Evolutionary conservation across 2,797 vertebrate genomes (phyloP), one percentile per base, ranked within the genome.

Genomic region (Mareca penelope): DNA sequence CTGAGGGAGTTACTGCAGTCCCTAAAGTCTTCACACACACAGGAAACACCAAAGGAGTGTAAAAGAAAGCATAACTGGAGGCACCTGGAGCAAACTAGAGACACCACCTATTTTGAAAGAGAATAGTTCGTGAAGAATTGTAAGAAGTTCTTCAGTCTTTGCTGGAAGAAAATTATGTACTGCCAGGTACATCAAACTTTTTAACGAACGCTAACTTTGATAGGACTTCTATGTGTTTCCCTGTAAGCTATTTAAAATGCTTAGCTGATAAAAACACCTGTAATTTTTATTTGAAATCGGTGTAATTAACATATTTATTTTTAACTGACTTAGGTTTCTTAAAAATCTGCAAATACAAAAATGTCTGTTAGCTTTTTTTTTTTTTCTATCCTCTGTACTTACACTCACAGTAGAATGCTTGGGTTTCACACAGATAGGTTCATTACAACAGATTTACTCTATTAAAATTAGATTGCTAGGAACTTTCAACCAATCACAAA

Each of bases 401-500:
- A 63, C 10, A 44, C 12, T 81, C n/a, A 16, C 35, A 73, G 46
- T 22, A n/a, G 55, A 75, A 78, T 15, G 48, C 35, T 0, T 46
- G 6, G 10, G 21, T 53, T 29, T 79, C 35, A 88, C n/a, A 76
- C 19, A 80, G 78, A 70, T 12, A 18, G n/a, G 52, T 28, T 84
- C 40, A 46, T 29, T 71, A 46, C 19, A 61, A 7, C 35, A 76
- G 56, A 84, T 8, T 10, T 12, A 57, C 9, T 64, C 65, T 40
- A 88, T 50, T 64, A 56, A 86, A 80, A 94, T 73, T 17, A 90
- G 42, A 81, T 3, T 72, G 29, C 40, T 78, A 56, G 46, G 10
- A 90, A 88, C 92, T 75, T 89, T 68, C 44, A 86, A 59, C 60
- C 78, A 87, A 82, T 71, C 52, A 88, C 68, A 23, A 77, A 76